These are phyloP conservation scores for Jordanella pulchra DNA, from an alignment of 2,797 vertebrate species.

Conservation along the genomic window DNA sequence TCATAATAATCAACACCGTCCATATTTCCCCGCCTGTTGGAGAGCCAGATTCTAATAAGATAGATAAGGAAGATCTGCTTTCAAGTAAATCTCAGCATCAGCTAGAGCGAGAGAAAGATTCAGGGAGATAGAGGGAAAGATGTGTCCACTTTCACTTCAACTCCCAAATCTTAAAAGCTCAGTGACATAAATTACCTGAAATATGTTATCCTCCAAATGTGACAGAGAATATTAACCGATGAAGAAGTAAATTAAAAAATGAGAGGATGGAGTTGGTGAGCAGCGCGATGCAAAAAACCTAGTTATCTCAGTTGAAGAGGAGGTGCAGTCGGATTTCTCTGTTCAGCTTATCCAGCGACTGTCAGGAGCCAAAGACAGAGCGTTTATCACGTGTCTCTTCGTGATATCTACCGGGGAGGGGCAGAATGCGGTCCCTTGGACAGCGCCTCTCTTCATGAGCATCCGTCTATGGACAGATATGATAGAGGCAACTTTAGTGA, in stretches of 20 bases:
- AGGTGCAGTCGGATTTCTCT: constrained; percentile 74
- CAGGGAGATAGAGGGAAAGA: constrained; percentile 13
- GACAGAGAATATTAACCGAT: constrained; percentile 21
- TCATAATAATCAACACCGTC: constrained; percentile 29
- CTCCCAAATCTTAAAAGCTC: constrained; percentile 32
- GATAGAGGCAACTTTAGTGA: constrained; percentile 50
- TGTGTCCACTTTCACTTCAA: constrained; percentile 56
- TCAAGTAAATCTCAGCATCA: constrained; percentile 73
- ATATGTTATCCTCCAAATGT: constrained; percentile 53
- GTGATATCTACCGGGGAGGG: constrained; percentile 77
- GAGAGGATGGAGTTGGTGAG: constrained; percentile 17
- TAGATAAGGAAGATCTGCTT: constrained; percentile 57
- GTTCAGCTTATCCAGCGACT: constrained; percentile 80
- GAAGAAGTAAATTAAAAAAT: constrained; percentile 4
- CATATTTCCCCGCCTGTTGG: constrained; percentile 32
- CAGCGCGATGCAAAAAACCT: constrained; percentile 58
- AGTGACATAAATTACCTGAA: constrained; percentile 65
- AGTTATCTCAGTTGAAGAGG: constrained; percentile 65
- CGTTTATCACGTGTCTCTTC: constrained; percentile 74
- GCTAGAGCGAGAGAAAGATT: constrained; percentile 11
- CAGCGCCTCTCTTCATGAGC: constrained; percentile 65
- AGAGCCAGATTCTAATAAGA: constrained; percentile 44
- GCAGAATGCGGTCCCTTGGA: constrained; percentile 76
- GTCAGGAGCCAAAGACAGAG: constrained; percentile 79
- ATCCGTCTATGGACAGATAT: constrained; percentile 46